Percentiles rank a stretch among this genome's conserved stretches.
These are phyloP conservation scores for Drosophila multiciliata DNA, from an alignment of 2,888 invertebrate genomes.

Conservation along the genomic window DNA sequence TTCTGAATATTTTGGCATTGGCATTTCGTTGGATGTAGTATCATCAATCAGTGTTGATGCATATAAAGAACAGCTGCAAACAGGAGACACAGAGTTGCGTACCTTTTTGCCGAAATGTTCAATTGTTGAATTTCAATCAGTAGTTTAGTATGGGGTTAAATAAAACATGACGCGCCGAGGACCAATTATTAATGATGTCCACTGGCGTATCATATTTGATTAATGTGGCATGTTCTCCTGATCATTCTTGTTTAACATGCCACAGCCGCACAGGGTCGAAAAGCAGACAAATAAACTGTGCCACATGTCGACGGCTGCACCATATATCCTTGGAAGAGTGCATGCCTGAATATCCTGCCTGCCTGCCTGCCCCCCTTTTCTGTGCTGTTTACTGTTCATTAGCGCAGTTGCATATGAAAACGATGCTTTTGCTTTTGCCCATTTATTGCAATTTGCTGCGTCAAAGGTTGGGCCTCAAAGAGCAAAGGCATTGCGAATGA, in stretches of 20 bases:
- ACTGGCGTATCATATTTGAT: constrained; percentile 49
- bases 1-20: constrained; percentile 15
- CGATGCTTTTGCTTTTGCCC: constrained; percentile 48
- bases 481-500: constrained; percentile 33
- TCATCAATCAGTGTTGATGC: constrained; percentile 44
- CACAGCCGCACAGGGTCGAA: constrained; percentile 16
- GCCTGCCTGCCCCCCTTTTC: not conserved
- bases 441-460: constrained; percentile 63
- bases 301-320: constrained; percentile 26
- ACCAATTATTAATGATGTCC: constrained; percentile 63
- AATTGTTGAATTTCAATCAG: constrained; percentile 49
- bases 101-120: constrained; percentile 14
- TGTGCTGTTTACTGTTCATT: constrained; percentile 25
- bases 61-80: constrained; percentile 21
- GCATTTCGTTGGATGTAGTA: not conserved
- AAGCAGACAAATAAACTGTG: constrained; percentile 27
- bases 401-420: constrained; percentile 47
- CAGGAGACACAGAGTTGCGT: not conserved
- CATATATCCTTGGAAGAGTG: constrained; percentile 10
- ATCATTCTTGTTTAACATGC: constrained; percentile 25
- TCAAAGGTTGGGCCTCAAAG: constrained; percentile 42
- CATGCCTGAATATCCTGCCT: not conserved
- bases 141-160: constrained; percentile 54
- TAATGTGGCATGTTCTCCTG: constrained; percentile 23
- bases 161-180: constrained; percentile 54